Conservation (phyloP, 1,140 invertebrate species). For the Thaumatotibia leucotreta region DNA sequence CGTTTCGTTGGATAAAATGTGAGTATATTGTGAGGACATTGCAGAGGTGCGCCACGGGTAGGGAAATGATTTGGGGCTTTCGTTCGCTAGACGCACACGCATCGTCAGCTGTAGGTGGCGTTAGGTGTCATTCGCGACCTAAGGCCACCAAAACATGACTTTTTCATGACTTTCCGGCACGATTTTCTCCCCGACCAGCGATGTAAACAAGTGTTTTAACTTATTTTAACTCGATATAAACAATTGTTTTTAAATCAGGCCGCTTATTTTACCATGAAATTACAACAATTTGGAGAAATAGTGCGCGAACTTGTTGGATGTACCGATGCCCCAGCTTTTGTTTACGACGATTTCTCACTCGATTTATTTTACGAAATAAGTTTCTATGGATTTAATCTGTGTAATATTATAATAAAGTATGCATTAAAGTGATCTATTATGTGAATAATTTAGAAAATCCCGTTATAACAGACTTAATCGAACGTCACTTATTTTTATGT, state of each 20-base stretch:
- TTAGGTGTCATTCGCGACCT: constrained; percentile 65
- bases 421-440: background rate
- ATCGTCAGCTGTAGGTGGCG: constrained; percentile 75
- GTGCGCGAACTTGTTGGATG: constrained; percentile 54
- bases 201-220: constrained; percentile 48
- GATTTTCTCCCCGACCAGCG: constrained; percentile 52
- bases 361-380: constrained; percentile 43
- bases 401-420: constrained; percentile 14
- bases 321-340: constrained; percentile 48
- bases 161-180: constrained; percentile 74
- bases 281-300: constrained; percentile 32
- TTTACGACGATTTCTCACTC: constrained; percentile 54
- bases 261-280: constrained; percentile 1
- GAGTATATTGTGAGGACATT: constrained; percentile 74
- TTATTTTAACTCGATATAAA: background rate
- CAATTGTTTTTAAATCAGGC: background rate
- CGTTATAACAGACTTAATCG: background rate
- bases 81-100: constrained; percentile 74
- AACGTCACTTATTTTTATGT: constrained; percentile 1
- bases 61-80: constrained; percentile 77
- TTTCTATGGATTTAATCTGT: constrained; percentile 23
- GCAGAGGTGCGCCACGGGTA: constrained; percentile 75
- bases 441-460: background rate
- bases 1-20: constrained; percentile 66
- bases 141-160: constrained; percentile 65